phyloP scores from a whole-genome alignment of 1,140 invertebrate genomes.

The Drosophila orena region DNA sequence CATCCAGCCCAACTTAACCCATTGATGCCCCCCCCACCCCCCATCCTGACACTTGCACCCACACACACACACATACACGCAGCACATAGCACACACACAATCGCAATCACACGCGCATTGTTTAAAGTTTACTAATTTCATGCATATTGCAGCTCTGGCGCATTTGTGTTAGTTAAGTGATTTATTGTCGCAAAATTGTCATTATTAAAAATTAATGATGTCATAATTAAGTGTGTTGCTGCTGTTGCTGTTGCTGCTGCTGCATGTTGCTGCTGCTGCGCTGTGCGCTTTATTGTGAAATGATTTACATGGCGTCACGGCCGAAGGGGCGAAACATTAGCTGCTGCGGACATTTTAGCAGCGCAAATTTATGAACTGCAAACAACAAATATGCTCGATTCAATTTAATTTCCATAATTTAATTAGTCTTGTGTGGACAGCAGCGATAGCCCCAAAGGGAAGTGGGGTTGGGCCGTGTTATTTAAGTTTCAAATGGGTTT shows the following conservation, averaged over 20 bases:
- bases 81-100: neutral
- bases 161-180: constrained; percentile 76
- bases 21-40: no score
- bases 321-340: constrained; percentile 27
- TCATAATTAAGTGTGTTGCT: constrained; percentile 73
- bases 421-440: constrained; percentile 58
- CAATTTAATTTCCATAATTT: constrained; percentile 76
- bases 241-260: constrained; percentile 24
- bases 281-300: constrained; percentile 75
- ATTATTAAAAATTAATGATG: constrained; percentile 83
- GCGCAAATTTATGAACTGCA: constrained; percentile 72
- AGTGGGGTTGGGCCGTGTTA: neutral
- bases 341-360: constrained; percentile 58
- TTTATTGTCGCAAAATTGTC: constrained; percentile 83
- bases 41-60: neutral
- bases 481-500: neutral
- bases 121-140: constrained; percentile 74
- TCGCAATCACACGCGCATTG: constrained; percentile 31
- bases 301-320: constrained; percentile 61
- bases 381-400: constrained; percentile 70
- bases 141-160: constrained; percentile 42
- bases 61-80: neutral
- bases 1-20: constrained; percentile 21
- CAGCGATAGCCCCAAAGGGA: neutral
- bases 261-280: constrained; percentile 11